Evolutionary conservation across 2,113 vertebrate genomes (phyloP), one percentile per base, ranked within the genome.

Genomic region (Cephalopholis sonnerati): DNA sequence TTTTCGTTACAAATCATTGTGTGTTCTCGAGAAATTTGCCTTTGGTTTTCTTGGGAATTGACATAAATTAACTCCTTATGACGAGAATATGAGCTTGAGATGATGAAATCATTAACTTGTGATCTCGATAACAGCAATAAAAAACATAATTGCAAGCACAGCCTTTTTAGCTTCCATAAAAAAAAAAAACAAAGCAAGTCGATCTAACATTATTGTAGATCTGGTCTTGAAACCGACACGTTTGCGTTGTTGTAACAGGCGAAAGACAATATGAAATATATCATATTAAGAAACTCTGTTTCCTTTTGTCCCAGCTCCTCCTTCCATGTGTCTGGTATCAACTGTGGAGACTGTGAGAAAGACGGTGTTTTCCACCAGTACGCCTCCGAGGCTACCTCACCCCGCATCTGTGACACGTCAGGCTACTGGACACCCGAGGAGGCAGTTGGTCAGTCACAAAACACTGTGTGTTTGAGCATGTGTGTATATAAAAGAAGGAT

Each of bases 341-440:
- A 92, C 71, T 99, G 98, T 24, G 93, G 95, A 1, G 59, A 95
- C 84, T 99, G 98, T 86, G 93, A 96, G 1, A 96, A 94, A 81
- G 96, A 98, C 0, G 97, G 98, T 11, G 93, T 95, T 0, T 96
- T 98, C 79, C 95, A 87, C 69, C 98, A 99, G 85, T 98, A 97
- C 0, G 98, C 97, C 36, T 77, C 96, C 0, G 91, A 96, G 46
- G 98, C 98, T 20, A 94, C 96, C 0, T 99, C 98, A 0, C 95
- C 96, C 53, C 96, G 97, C 0, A 93, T 97, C 79, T 99, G 98
- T 0, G 97, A 99, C 65, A 97, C 97, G 24, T 98, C 97, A 0
- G 98, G 97, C 46, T 99, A 99, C 93, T 99, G 98, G 98, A 98
- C 97, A 5, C 98, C 98, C 0, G 97, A 99, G 66, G 98, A 99